Conservation (phyloP, 2,113 vertebrate genomes). For the Eclectus roratus region DNA sequence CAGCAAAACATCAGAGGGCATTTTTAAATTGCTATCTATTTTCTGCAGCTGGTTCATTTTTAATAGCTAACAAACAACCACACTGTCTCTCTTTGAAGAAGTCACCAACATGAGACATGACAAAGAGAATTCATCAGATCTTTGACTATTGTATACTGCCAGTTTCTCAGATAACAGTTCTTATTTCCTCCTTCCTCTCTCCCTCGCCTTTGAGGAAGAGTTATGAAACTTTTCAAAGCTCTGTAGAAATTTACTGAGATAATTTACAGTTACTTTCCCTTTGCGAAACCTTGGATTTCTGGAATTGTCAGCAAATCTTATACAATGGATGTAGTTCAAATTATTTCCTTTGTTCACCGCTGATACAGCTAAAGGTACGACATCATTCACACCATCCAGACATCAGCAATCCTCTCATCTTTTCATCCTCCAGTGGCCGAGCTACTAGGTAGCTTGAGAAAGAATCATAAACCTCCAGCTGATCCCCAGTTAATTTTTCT, state of each 20-base stretch:
- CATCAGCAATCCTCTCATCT: background rate
- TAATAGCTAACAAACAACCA: background rate
- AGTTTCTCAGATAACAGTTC: background rate
- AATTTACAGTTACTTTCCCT: background rate
- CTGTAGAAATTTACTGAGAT: background rate
- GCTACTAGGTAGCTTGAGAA: background rate
- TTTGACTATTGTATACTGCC: background rate
- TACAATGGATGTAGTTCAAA: rapidly evolving
- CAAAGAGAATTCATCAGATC: background rate
- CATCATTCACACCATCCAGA: background rate
- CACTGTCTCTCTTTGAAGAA: background rate
- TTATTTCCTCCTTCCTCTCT: background rate
- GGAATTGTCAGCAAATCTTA: background rate
- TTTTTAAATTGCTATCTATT: constrained; percentile 23
- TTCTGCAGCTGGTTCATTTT: background rate
- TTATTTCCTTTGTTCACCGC: background rate
- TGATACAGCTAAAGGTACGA: background rate
- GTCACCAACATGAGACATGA: background rate
- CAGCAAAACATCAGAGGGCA: constrained; percentile 28
- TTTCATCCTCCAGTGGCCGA: background rate
- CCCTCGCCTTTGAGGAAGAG: background rate
- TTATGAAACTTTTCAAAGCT: background rate
- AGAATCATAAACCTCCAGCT: background rate
- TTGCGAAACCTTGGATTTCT: background rate
- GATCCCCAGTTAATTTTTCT: background rate